Percentiles rank a stretch among this genome's conserved stretches.
Evolutionary conservation across 2,113 vertebrate species (phyloP).

Genomic region (Dendropsophus ebraccatus): DNA sequence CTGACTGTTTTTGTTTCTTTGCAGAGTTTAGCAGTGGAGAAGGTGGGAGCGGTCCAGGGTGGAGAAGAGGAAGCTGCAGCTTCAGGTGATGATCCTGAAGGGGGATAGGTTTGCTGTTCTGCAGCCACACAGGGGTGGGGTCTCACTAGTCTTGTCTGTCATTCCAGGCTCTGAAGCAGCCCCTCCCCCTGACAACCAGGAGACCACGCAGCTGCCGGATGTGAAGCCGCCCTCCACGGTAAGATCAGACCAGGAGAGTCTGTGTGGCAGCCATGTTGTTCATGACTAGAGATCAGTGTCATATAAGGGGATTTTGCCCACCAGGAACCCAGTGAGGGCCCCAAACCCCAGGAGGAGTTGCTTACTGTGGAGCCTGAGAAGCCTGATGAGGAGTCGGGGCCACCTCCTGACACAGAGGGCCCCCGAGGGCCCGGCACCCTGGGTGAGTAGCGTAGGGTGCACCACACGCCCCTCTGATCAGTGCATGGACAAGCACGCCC

Average conservation of each 20-base stretch:
- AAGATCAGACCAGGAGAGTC: background rate
- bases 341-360: background rate
- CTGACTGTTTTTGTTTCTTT: background rate
- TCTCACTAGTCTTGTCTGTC: background rate
- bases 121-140: background rate
- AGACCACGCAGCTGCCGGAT: background rate
- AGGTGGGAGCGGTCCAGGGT: slow-evolving; percentile 59
- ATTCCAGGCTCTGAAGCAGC: background rate
- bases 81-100: background rate
- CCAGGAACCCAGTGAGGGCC: background rate
- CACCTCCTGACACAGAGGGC: background rate
- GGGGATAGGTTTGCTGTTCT: too few species aligned
- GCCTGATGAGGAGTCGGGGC: background rate
- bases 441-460: background rate
- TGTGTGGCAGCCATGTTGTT: background rate
- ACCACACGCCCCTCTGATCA: too few species aligned
- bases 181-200: background rate
- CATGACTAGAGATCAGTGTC: accelerated
- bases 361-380: background rate
- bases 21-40: slow-evolving; percentile 68
- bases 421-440: background rate
- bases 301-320: background rate
- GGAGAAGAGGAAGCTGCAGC: background rate
- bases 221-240: accelerated
- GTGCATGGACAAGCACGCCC: background rate